These are phyloP conservation scores for Chymomyza caudatula DNA, from an alignment of 2,888 invertebrate genomes.

Conservation along the genomic window DNA sequence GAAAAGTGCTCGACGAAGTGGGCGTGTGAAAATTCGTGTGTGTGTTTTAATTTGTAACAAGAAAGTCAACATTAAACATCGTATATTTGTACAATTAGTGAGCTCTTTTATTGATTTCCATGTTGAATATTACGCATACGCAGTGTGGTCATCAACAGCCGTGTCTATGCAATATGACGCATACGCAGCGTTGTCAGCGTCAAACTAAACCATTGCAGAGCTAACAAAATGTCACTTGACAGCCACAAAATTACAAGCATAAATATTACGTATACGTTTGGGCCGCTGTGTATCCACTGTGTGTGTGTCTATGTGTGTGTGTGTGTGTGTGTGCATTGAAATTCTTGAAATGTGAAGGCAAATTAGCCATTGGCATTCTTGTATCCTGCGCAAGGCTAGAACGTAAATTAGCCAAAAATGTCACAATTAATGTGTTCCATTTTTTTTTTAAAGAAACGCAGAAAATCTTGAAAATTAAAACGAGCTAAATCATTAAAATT, in stretches of 20 bases:
- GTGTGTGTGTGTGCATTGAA: not conserved
- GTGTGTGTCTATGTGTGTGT: not conserved
- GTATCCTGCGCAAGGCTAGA: conserved; percentile 11
- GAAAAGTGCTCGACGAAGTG: conserved; percentile 42
- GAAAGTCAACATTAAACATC: not conserved
- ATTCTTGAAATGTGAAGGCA: not conserved
- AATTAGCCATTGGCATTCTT: conserved; percentile 1
- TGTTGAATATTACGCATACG: conserved; percentile 33
- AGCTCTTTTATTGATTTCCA: not conserved
- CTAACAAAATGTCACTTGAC: conserved; percentile 36
- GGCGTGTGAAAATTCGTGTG: conserved; percentile 9
- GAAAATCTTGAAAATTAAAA: no score
- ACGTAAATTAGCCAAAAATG: not conserved
- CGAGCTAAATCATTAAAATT: no score
- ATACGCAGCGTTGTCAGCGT: not conserved
- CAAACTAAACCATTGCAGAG: conserved; percentile 27
- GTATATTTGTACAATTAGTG: not conserved
- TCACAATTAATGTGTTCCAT: conserved; percentile 3
- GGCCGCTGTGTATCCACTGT: not conserved
- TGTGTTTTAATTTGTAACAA: not conserved
- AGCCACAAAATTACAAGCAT: not conserved
- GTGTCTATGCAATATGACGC: not conserved
- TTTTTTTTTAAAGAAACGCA: no score
- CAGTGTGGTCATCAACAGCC: not conserved
- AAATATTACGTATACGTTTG: conserved; percentile 14